Evolutionary conservation across 2,797 vertebrate species (phyloP).

Genomic region (Pantherophis alleghaniensis): DNA sequence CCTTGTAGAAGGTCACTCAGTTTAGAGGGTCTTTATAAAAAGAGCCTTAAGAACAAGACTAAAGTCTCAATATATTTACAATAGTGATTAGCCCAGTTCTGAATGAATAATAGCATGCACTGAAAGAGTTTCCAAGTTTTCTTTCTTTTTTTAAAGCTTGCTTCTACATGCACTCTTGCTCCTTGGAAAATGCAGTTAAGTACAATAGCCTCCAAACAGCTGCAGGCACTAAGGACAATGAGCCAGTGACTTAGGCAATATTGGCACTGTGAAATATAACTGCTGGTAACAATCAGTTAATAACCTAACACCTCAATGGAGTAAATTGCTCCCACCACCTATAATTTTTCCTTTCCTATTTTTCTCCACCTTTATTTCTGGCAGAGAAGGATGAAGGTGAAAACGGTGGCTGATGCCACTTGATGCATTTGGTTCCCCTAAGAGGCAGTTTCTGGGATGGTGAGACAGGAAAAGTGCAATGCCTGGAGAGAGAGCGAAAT

Average conservation of each 20-base stretch:
- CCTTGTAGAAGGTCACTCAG: conserved; percentile 47
- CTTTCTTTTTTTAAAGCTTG: background rate
- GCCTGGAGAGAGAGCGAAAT: background rate
- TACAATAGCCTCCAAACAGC: conserved; percentile 29
- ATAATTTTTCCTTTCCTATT: background rate
- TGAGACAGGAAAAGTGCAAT: background rate
- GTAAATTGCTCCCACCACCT: background rate
- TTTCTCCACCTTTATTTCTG: background rate
- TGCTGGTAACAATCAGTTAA: background rate
- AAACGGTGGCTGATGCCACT: too few species aligned
- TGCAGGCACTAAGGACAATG: background rate
- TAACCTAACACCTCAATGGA: background rate
- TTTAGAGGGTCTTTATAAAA: conserved; percentile 48
- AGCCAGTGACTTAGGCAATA: background rate
- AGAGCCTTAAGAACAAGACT: conserved; percentile 44
- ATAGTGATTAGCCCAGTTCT: conserved; percentile 25
- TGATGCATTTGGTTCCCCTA: background rate
- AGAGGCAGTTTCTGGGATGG: background rate
- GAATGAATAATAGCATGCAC: conserved; percentile 9
- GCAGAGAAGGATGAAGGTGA: too few species aligned
- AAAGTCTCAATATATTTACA: conserved; percentile 45
- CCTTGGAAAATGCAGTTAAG: background rate
- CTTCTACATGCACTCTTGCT: background rate
- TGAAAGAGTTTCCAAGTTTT: background rate
- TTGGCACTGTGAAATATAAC: background rate